A percentile compares a stretch with the other conserved stretches of the same genome.
These are phyloP conservation scores for Drosophila ezoana DNA, from an alignment of 2,888 invertebrate species.

Conservation along the genomic window DNA sequence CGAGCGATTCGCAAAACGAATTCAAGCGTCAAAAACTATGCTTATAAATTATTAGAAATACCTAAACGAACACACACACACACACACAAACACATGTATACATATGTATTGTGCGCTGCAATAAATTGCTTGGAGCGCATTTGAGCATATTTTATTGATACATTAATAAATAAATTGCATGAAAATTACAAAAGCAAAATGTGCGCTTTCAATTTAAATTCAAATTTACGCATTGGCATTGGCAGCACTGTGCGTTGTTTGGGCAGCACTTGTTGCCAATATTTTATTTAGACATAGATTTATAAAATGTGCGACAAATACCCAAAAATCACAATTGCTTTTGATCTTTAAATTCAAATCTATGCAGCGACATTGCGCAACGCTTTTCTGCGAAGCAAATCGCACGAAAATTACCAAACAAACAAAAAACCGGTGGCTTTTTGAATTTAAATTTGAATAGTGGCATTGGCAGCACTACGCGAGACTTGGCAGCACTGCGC, in stretches of 20 bases:
- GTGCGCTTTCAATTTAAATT: neutral
- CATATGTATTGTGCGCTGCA: constrained; percentile 31
- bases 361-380: no score
- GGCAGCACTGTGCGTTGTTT: neutral
- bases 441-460: neutral
- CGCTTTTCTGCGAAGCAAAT: constrained; percentile 10
- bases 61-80: constrained; percentile 23
- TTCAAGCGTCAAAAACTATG: constrained; percentile 43
- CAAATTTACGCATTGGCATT: neutral
- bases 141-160: constrained; percentile 46
- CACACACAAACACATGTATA: constrained; percentile 3
- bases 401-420: constrained; percentile 7
- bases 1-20: constrained; percentile 43
- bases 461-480: neutral
- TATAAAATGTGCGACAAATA: no score
- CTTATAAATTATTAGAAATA: constrained; percentile 70
- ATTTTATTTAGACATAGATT: no score
- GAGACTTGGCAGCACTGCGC: neutral
- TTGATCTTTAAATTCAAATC: no score
- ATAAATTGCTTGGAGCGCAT: constrained; percentile 13
- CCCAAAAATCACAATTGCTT: no score
- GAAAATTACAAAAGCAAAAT: constrained; percentile 7
- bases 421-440: neutral
- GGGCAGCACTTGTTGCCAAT: neutral
- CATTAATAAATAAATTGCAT: constrained; percentile 55